Evolutionary conservation across 2,888 invertebrate genomes (phyloP), one percentile per base, ranked within the genome.

Genomic region (Brenthis daphne): DNA sequence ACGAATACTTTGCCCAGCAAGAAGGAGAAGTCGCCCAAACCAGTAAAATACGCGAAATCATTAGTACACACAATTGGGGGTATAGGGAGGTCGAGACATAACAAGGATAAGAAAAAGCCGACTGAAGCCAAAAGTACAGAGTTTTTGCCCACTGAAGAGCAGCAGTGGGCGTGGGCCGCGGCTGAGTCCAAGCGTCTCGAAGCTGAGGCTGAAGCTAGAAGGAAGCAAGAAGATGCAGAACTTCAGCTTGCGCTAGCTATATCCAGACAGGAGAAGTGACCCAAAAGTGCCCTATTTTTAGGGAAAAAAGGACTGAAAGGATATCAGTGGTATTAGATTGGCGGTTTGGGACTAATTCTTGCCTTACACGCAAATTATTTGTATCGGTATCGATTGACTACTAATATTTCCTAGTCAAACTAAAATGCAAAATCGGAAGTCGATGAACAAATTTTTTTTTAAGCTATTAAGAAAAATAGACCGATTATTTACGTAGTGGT

Each of bases 121-220:
- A 60, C 70, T 14, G 84, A 82, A 67, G 73, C 83, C 11, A 78
- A 83, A 24, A 82, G 83, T n/a, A 68, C 78, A 2, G 86, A 84
- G 73, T 67, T 77, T 13, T 65, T 90, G 76, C 88, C 94, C 0
- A 90, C 92, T 0, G 96, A 96, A 82, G 95, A 95, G 78, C 94
- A 95, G 82, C 96, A 96, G 85, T 85, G 96, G 82, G 95, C 94
- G 20, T 96, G 96, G 96, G 96, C 96, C 4, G 95, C 95, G 14
- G 92, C 94, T 43, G 96, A 96, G 82, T 96, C 96, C 75, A 84
- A 94, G 68, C 89, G 93, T 47, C 85, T 94, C 53, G 95, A 96
- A 81, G 94, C 94, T 71, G 94, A 95, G 76, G 91, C 94, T 16
- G 94, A 94, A 71, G 93, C 89, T 64, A 87, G 94, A 73, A 88